Evolutionary conservation across 2,888 invertebrate genomes (phyloP), one percentile per base, ranked within the genome.

Genomic region (Euplagia quadripunctaria): DNA sequence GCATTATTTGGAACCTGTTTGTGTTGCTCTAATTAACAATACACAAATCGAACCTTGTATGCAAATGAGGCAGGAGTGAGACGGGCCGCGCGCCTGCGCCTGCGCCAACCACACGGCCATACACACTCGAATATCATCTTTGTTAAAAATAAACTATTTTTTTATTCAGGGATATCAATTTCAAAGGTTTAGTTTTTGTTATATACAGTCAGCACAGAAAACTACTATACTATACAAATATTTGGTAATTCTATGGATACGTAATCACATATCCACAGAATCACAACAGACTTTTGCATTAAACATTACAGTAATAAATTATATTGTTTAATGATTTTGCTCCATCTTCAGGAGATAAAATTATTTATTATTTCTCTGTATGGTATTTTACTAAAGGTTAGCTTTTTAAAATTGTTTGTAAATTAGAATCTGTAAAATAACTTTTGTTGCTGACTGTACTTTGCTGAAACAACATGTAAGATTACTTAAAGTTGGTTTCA

Each of bases 21-120:
- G 85, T 89, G 90, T 91, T 94, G 94, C 94, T 95, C 95, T 95
- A 95, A 96, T 96, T 96, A 96, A 95, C 95, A 93, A 95, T 94
- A 94, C 95, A 95, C 95, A 95, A 95, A 95, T 96, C 95, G 95
- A 92, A 94, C 93, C 95, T 94, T 95, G 95, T 94, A 95, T 96
- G 95, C 92, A 94, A 94, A 95, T 94, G 94, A 94, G 90, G 82
- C 81, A 85, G 85, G 83, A 84, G 88, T 86, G 85, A 84, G 88
- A 79, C 87, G 82, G 82, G 80, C 83, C 82, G 76, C 79, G 75
- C 74, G 63, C 61, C 14, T 52, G 68, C 68, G 58, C 61, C 46
- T 63, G 70, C 51, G 80, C 77, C 76, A 77, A 73, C 76, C 74
- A 79, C 82, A 80, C 82, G 76, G 83, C 81, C 0, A 12, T 31